Base-by-base conservation (phyloP, 92 coral and sea anemone species). In the Chrysogorgia sp. region DNA sequence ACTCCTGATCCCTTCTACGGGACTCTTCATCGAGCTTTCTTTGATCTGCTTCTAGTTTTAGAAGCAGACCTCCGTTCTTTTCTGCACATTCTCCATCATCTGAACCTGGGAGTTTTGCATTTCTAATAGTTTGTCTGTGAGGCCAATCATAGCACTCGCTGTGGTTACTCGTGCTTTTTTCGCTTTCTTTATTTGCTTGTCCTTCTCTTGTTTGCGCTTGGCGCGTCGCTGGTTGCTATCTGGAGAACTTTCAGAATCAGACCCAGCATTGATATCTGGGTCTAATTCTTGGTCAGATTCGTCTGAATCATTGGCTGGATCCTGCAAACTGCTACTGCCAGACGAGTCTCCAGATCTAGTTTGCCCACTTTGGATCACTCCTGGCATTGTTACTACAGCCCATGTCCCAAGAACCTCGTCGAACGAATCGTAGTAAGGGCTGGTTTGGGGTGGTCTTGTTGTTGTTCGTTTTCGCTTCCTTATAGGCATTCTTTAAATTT, bases 371-470 rank as follows among this genome's bases (percentile, higher is more conserved):
- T 56, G 63, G 20, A 86, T 15, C 34, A 75, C 77, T 33, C 86
- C 86, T 29, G 91, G 88, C 91, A 79, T 84, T 33, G 76, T 79
- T 30, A 84, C 77, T 20, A 87, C 89, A 14, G 86, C 76, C 26
- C 92, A 26, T 35, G 84, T 48, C 31, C 89, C 88, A 33, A 80
- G 58, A 28, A 88, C 81, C n/a, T 74, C 88, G 23, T 88, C 92
- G 69, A 88, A 88, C 31, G 67, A 25, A 29, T 80, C 88, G 59
- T 74, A 84, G 59, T 17, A 84, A 13, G 91, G 91, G 53, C 88
- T 76, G n/a, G 40, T 84, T 59, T 72, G 74, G 15, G 58, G 34
- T 26, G 62, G 12, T 14, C 24, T 56, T 23, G 63, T 56, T 56
- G 63, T 88, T 88, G 79, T 89, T 82, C 2, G 9, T 20, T 26